Evolutionary conservation across 1,140 invertebrate species (phyloP), one percentile per base, ranked within the genome.

Genomic region (Drosophila equinoxialis): DNA sequence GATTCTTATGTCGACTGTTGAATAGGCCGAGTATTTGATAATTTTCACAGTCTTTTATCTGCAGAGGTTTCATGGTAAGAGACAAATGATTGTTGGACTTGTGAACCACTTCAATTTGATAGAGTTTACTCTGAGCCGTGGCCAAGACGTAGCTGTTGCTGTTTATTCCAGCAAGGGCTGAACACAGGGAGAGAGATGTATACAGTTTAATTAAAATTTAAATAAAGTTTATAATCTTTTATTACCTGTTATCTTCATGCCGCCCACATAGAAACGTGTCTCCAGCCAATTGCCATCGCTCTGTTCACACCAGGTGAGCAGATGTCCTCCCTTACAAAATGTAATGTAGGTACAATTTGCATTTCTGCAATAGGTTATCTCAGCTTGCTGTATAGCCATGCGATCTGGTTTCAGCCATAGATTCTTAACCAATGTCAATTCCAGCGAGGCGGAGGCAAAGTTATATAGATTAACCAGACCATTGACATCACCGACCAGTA

Each of bases 221-320:
- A 33, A n/a, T 3, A 41, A 23, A 62, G 41, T 26, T 63, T 3
- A 10, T 54, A 39, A 20, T 13, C 23, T 14, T 26, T 6, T 6
- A 59, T 67, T 11, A 79, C 79, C 81, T 0, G 89, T 75, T 23
- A 91, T 90, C 64, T 91, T 91, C 3, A 86, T 76, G 20, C 89
- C 89, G 0, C 84, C 81, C 4, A 72, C 68, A 14, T 81, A 70
- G 4, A 86, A 39, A 0, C 74, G 73, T 11, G 72, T 65, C 30
- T 86, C 57, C 17, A 73, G 23, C 63, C 70, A 89, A 0, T 51
- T 33, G 0, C 11, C 26, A n/a, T 17, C n/a, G 4, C 17, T 13
- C 3, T 70, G 62, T 35, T 81, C 17, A 51, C 70, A 63, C 79
- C 77, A 91, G 26, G 76, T 64, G 1, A 91, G 64, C n/a, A 91